A percentile compares a stretch with the other conserved stretches of the same genome.
phyloP scores from a whole-genome alignment of 2,113 vertebrate species.

The Himantopus leucocephalus region DNA sequence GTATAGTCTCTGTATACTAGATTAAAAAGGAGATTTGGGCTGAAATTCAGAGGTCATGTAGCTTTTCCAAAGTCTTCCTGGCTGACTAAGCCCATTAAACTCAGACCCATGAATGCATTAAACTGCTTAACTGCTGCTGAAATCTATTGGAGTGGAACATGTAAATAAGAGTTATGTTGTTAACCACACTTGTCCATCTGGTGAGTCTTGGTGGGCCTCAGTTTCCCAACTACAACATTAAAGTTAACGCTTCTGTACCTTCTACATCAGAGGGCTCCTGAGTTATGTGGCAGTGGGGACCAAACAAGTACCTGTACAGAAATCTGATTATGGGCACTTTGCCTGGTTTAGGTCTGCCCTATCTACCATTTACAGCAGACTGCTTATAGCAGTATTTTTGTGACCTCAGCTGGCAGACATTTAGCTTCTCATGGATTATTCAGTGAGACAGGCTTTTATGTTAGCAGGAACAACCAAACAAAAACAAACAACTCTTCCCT shows the following conservation, averaged over 20 bases:
- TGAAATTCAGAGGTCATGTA: neutral
- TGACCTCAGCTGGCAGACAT: neutral
- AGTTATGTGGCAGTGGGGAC: neutral
- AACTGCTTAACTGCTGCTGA: neutral
- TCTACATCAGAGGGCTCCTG: neutral
- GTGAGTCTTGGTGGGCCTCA: neutral
- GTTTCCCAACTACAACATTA: neutral
- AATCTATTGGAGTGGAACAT: neutral
- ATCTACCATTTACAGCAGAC: neutral
- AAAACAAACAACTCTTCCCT: neutral
- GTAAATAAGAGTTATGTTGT: neutral
- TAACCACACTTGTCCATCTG: neutral
- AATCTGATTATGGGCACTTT: neutral
- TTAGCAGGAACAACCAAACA: neutral
- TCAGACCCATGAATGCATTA: neutral
- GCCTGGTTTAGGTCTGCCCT: neutral
- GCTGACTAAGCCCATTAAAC: neutral
- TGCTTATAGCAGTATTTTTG: neutral
- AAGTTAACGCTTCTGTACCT: neutral
- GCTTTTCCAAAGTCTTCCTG: neutral
- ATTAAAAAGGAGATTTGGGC: neutral
- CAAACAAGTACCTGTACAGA: neutral
- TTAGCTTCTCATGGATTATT: conserved; percentile 27
- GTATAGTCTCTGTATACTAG: neutral
- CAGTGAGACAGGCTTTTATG: neutral